Percentiles rank a stretch among this genome's conserved stretches.
These are phyloP conservation scores for Podiceps cristatus DNA, from an alignment of 2,113 vertebrate genomes.

Conservation along the genomic window DNA sequence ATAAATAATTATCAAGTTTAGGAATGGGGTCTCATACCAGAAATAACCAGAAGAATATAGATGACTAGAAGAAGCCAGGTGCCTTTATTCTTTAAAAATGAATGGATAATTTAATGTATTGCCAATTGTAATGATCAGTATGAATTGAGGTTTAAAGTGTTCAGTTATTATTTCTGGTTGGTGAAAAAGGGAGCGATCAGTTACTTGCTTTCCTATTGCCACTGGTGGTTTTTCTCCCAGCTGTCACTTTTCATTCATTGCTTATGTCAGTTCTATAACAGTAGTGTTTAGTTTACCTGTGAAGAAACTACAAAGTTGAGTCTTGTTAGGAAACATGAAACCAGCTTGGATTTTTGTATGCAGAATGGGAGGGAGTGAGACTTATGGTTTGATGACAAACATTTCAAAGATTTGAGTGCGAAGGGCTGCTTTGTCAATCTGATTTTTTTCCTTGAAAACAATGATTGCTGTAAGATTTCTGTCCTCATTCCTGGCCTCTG, in stretches of 20 bases:
- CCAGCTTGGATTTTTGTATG: background rate
- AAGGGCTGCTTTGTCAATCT: background rate
- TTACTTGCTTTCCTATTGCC: background rate
- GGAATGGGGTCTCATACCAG: background rate
- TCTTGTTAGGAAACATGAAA: background rate
- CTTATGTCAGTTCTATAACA: background rate
- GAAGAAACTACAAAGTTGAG: background rate
- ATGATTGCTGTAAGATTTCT: background rate
- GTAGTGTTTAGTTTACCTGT: background rate
- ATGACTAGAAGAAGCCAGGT: background rate
- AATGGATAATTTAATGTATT: background rate
- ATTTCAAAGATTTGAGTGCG: background rate
- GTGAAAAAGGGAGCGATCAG: background rate
- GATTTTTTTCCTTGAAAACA: background rate
- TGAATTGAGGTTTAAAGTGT: background rate
- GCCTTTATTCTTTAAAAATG: background rate
- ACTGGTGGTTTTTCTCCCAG: background rate
- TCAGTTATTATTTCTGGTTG: background rate
- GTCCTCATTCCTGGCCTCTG: background rate
- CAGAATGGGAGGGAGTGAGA: background rate
- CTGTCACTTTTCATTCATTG: conserved; percentile 19
- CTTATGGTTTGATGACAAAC: background rate
- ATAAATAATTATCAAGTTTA: background rate
- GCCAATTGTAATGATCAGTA: background rate
- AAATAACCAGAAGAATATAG: background rate